phyloP scores from a whole-genome alignment of 2,888 invertebrate genomes.

The Plebejus melissa region DNA sequence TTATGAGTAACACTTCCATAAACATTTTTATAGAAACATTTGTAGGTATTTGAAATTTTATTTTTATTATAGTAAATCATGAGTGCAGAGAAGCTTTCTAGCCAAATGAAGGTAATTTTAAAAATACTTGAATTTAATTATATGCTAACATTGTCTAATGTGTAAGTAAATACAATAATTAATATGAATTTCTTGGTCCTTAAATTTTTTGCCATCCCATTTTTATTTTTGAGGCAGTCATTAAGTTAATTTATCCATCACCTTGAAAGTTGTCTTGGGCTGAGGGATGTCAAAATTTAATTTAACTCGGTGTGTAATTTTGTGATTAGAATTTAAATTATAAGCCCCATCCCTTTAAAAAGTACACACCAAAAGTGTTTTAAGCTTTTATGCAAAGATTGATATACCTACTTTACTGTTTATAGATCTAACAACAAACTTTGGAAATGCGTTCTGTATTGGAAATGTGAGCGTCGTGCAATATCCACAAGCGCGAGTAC shows the following conservation, averaged over 20 bases:
- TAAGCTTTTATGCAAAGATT: not conserved
- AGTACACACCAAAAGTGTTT: not conserved
- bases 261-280: not conserved
- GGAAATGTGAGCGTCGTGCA: conserved; percentile 52
- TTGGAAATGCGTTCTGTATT: conserved; percentile 17
- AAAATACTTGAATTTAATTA: not conserved
- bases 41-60: no score
- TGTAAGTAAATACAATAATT: no score
- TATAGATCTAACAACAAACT: not conserved
- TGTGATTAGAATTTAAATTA: not conserved
- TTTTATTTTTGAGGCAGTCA: no score
- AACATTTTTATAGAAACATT: no score
- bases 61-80: no score
- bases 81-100: not conserved
- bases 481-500: conserved; percentile 44
- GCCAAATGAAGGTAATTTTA: not conserved
- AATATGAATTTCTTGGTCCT: no score
- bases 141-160: not conserved
- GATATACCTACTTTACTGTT: not conserved
- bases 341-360: not conserved
- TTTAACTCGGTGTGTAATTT: not conserved
- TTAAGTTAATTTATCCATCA: not conserved
- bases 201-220: no score
- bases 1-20: no score
- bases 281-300: not conserved